Evolutionary conservation across 2,797 vertebrate species (phyloP), one percentile per base, ranked within the genome.

Genomic region (Salarias fasciatus): DNA sequence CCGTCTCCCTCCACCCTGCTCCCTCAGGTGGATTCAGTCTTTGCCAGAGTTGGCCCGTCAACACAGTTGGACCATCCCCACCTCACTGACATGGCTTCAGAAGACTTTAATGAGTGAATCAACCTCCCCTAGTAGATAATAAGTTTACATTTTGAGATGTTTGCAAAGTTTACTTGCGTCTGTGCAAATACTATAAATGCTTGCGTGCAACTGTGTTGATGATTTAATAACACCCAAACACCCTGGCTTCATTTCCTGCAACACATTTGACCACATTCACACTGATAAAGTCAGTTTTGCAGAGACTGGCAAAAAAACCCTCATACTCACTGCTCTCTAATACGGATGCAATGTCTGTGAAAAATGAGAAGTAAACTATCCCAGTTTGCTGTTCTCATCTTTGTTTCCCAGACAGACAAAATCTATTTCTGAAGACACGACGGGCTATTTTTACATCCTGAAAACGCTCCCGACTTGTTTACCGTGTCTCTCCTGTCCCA

Each of bases 381-480:
- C 36, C 75, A 41, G 80, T 69, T 35, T 67, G 42, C 18, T 8
- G 0, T 71, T 75, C 79, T 77, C 51, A 54, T 70, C 66, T 58
- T 53, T 48, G 41, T 50, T 75, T 63, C 77, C 37, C 59, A 63
- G 75, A 70, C 62, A 47, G 70, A 50, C 65, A 50, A 13, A 63
- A 65, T 58, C 73, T 85, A 79, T 89, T 90, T 89, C 73, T 71
- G 75, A 69, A 78, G 82, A 79, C 69, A 58, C 18, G 62, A 70
- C 53, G 5, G 14, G 46, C 64, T 86, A 85, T 87, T 86, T 86
- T 75, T 79, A 73, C 56, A 43, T 28, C 33, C 73, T 61, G 48
- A 47, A 69, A 79, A 79, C 74, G 63, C 82, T 62, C 44, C 30
- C 6, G 54, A 62, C 47, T 38, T 82, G 80, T 83, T 82, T 80